Conservation (phyloP, 2,113 vertebrate species). For the Channa argus region DNA sequence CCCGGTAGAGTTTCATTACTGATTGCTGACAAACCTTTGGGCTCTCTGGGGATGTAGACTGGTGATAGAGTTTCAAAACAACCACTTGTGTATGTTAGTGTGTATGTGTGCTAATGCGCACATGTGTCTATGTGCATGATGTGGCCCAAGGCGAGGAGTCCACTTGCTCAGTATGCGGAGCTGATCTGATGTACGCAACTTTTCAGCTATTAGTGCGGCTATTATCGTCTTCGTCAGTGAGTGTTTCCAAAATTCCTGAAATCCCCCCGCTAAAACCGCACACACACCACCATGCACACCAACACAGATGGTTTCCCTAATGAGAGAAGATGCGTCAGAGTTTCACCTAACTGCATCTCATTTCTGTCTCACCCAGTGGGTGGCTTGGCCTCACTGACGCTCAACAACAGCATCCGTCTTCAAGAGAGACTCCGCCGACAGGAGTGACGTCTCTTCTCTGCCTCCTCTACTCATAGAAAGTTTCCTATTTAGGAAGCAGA, state of each 20-base stretch:
- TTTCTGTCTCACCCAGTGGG: constrained; percentile 22
- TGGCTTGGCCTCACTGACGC: constrained; percentile 16
- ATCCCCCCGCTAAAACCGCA: neutral
- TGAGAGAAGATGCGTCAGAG: constrained; percentile 32
- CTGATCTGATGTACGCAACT: constrained; percentile 27
- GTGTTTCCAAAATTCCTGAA: constrained; percentile 6
- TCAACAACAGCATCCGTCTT: constrained; percentile 42
- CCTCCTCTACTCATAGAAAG: constrained; percentile 1
- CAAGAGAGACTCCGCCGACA: constrained; percentile 2
- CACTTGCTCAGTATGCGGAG: neutral
- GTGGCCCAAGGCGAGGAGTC: neutral
- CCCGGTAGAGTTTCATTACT: constrained; percentile 50
- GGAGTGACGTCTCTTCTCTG: neutral
- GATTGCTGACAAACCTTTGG: constrained; percentile 39
- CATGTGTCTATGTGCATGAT: neutral
- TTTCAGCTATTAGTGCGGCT: constrained; percentile 45
- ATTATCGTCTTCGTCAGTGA: constrained; percentile 48
- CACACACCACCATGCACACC: neutral
- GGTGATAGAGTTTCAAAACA: constrained; percentile 74
- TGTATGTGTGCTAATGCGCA: constrained; percentile 12
- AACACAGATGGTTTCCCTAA: constrained; percentile 35
- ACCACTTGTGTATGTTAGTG: constrained; percentile 28
- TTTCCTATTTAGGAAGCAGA: constrained; percentile 51
- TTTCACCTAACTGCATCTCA: constrained; percentile 12
- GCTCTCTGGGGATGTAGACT: constrained; percentile 31